Evolutionary conservation across 2,888 invertebrate species (phyloP).

Genomic region (Candidula unifasciata): DNA sequence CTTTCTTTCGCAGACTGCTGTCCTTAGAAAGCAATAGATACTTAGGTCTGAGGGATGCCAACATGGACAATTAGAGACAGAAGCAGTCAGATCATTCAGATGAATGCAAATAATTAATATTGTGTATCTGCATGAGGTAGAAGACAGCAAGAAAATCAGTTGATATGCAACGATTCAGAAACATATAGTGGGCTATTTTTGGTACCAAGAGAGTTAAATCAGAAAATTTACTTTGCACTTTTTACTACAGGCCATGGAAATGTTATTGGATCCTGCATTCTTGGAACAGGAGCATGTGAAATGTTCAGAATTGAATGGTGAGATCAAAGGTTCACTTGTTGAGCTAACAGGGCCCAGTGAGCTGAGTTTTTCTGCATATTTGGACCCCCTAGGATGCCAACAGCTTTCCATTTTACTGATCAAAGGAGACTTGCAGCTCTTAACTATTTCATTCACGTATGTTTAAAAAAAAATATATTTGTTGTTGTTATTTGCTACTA

Average conservation of each 20-base stretch:
- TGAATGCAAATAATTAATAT: no score
- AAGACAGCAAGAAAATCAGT: no score
- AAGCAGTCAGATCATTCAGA: no score
- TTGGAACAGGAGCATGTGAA: conserved; percentile 4
- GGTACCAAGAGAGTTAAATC: no score
- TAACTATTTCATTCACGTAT: conserved; percentile 34
- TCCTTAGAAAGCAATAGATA: no score
- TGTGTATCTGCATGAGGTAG: no score
- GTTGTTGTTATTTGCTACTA: no score
- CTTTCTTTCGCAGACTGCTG: no score
- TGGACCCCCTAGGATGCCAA: conserved; percentile 35
- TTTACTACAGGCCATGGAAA: conserved; percentile 17
- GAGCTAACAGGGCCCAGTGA: conserved; percentile 38
- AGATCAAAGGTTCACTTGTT: conserved; percentile 13
- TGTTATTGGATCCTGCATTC: conserved; percentile 19
- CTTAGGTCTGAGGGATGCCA: no score
- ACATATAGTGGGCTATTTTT: no score
- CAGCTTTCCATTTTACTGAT: conserved; percentile 35
- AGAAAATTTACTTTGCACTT: background rate
- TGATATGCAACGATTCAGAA: no score
- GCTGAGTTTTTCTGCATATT: background rate
- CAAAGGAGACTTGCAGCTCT: conserved; percentile 31
- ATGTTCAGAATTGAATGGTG: conserved; percentile 20
- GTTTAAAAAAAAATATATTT: background rate
- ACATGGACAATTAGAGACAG: no score